Evolutionary conservation across 2,888 invertebrate genomes (phyloP).

Genomic region (Tipula helvola): DNA sequence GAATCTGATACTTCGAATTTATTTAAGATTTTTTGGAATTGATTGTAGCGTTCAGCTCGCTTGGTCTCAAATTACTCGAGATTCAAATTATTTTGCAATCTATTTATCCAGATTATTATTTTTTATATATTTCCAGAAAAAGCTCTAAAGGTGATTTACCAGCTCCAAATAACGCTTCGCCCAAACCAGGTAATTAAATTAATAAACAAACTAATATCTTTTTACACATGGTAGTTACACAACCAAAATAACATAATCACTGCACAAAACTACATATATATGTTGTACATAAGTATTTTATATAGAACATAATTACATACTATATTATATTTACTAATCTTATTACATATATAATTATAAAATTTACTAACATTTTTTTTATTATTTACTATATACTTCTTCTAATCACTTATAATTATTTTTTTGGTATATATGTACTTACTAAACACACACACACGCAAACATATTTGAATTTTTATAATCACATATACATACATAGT

Average conservation of each 20-base stretch:
- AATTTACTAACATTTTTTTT: not conserved
- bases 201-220: not conserved
- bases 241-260: not conserved
- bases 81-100: no score
- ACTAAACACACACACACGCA: not conserved
- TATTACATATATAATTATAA: not conserved
- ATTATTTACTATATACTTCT: not conserved
- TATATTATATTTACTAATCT: not conserved
- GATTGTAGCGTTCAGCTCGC: no score
- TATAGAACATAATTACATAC: not conserved
- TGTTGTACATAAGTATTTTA: not conserved
- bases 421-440: not conserved
- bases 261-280: not conserved
- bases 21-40: no score
- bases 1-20: no score
- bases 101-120: no score
- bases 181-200: constrained; percentile 4
- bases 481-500: not conserved
- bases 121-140: not conserved
- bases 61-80: no score
- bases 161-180: not conserved
- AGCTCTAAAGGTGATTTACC: not conserved
- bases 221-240: not conserved
- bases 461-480: not conserved
- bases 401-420: not conserved